phyloP scores from a whole-genome alignment of 2,113 vertebrate species.

The Nymphicus hollandicus region DNA sequence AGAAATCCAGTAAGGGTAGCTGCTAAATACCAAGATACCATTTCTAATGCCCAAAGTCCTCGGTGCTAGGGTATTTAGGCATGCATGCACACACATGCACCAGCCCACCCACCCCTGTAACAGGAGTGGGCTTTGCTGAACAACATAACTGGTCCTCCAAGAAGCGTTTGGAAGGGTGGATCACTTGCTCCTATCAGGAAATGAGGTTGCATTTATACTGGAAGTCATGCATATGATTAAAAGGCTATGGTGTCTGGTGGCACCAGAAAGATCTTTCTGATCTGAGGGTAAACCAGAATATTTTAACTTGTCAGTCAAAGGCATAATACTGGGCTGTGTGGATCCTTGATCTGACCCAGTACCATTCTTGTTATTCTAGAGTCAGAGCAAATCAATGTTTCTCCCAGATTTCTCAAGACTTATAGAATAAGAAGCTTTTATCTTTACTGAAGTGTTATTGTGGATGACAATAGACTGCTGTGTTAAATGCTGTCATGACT shows the following conservation, averaged over 20 bases:
- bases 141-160: not conserved
- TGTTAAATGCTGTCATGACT: not conserved
- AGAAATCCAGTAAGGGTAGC: not conserved
- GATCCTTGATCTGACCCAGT: not conserved
- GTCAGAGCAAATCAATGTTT: not conserved
- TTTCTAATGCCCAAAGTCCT: not conserved
- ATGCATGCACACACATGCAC: no score
- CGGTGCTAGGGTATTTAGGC: not conserved
- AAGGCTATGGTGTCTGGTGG: not conserved
- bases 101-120: not conserved
- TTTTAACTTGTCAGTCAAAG: not conserved
- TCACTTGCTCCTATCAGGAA: not conserved
- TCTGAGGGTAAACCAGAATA: not conserved
- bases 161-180: not conserved
- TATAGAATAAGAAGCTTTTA: not conserved
- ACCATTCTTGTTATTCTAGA: not conserved
- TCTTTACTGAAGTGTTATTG: not conserved
- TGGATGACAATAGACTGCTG: not conserved
- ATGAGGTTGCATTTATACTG: not conserved
- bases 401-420: not conserved
- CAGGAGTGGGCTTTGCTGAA: not conserved
- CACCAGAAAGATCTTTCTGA: not conserved
- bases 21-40: fast-evolving
- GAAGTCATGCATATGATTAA: not conserved
- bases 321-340: not conserved